These are phyloP conservation scores for Brienomyrus longianalis DNA, from an alignment of 2,113 vertebrate species.

Conservation along the genomic window DNA sequence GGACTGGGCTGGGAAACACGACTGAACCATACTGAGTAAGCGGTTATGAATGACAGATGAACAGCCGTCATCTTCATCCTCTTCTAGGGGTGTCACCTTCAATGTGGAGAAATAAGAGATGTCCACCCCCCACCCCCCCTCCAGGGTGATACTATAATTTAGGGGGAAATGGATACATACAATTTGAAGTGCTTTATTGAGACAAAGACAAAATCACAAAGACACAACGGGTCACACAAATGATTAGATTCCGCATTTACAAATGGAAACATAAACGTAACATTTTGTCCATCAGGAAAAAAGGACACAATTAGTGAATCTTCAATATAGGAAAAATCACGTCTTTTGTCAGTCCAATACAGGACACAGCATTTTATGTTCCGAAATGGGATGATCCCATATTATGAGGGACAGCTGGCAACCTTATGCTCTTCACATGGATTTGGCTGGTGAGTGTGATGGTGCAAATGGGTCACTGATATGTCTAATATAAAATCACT, in stretches of 20 bases:
- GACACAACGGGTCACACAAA: not conserved
- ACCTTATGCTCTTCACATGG: not conserved
- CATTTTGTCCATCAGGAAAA: not conserved
- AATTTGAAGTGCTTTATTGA: not conserved
- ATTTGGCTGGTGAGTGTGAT: not conserved
- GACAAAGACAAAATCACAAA: not conserved
- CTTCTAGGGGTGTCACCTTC: too few relatives aligned
- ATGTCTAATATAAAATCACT: not conserved
- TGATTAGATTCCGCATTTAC: not conserved
- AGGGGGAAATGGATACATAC: not conserved
- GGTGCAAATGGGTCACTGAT: not conserved
- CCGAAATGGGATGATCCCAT: not conserved
- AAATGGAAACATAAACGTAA: not conserved
- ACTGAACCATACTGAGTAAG: not conserved
- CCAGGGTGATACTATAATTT: too few relatives aligned
- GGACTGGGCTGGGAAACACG: too few relatives aligned
- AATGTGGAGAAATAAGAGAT: too few relatives aligned
- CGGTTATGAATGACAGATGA: not conserved
- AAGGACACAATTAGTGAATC: not conserved
- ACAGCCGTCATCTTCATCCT: not conserved
- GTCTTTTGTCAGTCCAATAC: not conserved
- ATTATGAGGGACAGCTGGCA: not conserved
- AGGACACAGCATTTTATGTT: not conserved
- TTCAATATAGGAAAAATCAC: not conserved
- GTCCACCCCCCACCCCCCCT: too few relatives aligned